phyloP scores from a whole-genome alignment of 37 sponge, comb jelly and placozoan genomes.

The Beroe ovata region DNA sequence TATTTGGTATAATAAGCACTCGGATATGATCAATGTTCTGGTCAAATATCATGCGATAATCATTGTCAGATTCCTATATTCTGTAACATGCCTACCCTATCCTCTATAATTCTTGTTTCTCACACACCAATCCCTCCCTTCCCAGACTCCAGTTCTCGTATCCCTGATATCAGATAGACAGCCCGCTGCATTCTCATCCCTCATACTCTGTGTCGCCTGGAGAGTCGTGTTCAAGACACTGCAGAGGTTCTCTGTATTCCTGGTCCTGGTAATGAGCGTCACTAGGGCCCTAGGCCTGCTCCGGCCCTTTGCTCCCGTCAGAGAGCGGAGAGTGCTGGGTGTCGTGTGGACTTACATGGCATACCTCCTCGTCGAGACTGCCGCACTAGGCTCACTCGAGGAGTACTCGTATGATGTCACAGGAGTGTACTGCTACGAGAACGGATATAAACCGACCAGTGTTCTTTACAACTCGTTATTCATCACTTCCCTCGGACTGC shows the following conservation, averaged over 20 bases:
- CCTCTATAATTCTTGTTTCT: too few species aligned
- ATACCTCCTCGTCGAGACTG: conserved; percentile 4
- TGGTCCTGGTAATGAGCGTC: conserved; percentile 40
- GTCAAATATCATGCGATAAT: too few species aligned
- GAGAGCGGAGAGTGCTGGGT: not conserved
- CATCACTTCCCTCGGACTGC: conserved; percentile 17
- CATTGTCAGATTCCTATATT: too few species aligned
- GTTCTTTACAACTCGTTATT: not conserved
- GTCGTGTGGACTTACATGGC: conserved; percentile 5
- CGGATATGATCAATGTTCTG: too few species aligned
- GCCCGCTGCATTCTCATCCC: not conserved
- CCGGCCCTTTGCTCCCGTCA: conserved; percentile 4
- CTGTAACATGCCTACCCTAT: too few species aligned
- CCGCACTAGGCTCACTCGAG: not conserved
- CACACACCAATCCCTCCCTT: too few species aligned
- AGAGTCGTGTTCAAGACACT: conserved; percentile 24
- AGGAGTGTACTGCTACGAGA: conserved; percentile 53
- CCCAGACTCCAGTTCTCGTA: conserved; percentile 17
- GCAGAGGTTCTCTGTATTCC: conserved; percentile 31
- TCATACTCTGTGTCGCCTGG: conserved; percentile 29
- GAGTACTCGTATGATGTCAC: conserved; percentile 17
- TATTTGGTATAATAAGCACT: too few species aligned
- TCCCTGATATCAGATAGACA: conserved; percentile 15
- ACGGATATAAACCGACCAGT: conserved; percentile 48
- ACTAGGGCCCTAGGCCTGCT: conserved; percentile 15